Conservation (phyloP, 2,797 vertebrate species). For the Dermochelys coriacea region DNA sequence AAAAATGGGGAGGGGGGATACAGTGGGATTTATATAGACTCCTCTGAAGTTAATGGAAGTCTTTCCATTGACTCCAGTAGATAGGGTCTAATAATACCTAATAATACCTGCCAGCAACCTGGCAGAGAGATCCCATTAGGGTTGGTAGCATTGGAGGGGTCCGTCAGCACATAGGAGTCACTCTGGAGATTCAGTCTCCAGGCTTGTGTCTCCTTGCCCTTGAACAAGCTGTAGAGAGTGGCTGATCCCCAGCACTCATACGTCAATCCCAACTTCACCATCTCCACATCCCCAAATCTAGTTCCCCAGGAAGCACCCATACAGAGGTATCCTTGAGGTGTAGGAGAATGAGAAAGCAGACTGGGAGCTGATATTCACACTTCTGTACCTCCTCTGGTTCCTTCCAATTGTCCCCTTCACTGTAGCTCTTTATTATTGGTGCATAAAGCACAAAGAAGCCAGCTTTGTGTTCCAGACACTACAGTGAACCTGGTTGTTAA, state of each 20-base stretch:
- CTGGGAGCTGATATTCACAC: not conserved
- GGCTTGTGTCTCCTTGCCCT: rapidly evolving
- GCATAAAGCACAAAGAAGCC: not conserved
- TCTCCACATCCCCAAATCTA: not conserved
- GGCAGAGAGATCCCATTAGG: not conserved
- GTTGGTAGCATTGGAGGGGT: not conserved
- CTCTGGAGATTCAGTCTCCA: not conserved
- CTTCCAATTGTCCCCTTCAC: not conserved
- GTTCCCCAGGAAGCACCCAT: not conserved
- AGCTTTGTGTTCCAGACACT: not conserved
- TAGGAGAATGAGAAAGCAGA: not conserved
- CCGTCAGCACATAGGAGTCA: rapidly evolving
- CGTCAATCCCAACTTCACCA: not conserved
- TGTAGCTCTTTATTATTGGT: not conserved
- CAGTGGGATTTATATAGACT: not conserved
- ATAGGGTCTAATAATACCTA: not conserved
- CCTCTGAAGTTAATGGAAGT: not conserved
- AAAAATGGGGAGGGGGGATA: not conserved
- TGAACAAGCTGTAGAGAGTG: not conserved
- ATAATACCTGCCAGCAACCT: no score
- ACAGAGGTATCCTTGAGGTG: not conserved
- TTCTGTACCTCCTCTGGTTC: not conserved
- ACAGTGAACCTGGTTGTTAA: not conserved
- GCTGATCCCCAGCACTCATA: not conserved
- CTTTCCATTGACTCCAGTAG: not conserved